A percentile compares a stretch with the other conserved stretches of the same genome.
These are phyloP conservation scores for Poeciliopsis turneri DNA, from an alignment of 2,797 vertebrate genomes.

Conservation along the genomic window DNA sequence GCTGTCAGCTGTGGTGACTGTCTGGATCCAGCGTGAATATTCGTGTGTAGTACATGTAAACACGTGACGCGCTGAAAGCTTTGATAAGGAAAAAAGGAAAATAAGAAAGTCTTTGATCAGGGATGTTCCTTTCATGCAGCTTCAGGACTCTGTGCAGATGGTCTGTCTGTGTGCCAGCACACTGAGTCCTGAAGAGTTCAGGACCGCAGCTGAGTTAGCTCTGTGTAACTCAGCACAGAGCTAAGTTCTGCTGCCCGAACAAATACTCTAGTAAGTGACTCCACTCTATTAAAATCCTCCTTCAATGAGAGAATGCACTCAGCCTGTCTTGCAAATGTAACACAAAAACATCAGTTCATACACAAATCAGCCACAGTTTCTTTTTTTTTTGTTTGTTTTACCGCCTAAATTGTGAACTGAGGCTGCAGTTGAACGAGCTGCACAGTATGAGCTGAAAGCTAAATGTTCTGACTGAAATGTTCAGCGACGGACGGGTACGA, in stretches of 20 bases:
- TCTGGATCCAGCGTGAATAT: constrained; percentile 34
- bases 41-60: constrained; percentile 30
- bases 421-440: background rate
- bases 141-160: constrained; percentile 56
- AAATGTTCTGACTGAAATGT: background rate
- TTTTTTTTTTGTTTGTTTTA: background rate
- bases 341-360: background rate
- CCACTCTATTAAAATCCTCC: constrained; percentile 1
- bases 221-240: constrained; percentile 3
- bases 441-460: background rate
- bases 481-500: background rate
- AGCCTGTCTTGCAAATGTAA: background rate
- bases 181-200: constrained; percentile 41
- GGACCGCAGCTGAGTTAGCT: too few relatives aligned
- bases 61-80: constrained; percentile 52
- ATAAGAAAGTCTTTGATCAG: constrained; percentile 24
- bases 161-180: constrained; percentile 29
- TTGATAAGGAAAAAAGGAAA: constrained; percentile 33
- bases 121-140: constrained; percentile 49
- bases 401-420: background rate
- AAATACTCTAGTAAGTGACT: constrained; percentile 20
- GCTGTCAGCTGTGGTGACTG: constrained; percentile 36
- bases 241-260: constrained; percentile 34
- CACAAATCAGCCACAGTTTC: background rate
- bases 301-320: background rate